These are phyloP conservation scores for Stichodactyla helianthus DNA, from an alignment of 64 coral and sea anemone genomes.

Conservation along the genomic window DNA sequence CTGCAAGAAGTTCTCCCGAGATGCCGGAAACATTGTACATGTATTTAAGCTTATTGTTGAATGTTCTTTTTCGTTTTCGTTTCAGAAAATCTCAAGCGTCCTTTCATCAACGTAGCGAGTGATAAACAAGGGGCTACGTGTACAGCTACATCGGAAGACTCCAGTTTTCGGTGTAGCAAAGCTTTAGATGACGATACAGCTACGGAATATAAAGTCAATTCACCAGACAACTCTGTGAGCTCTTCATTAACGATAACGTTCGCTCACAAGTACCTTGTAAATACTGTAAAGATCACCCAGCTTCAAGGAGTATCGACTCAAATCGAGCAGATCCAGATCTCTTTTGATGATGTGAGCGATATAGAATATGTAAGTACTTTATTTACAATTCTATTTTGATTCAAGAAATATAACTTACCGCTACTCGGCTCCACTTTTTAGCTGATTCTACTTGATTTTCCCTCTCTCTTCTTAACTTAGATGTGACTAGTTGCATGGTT, in stretches of 20 bases:
- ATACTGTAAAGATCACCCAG: not conserved
- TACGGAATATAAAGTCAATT: not conserved
- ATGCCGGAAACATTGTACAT: too few relatives aligned
- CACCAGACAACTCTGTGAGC: not conserved
- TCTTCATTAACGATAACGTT: not conserved
- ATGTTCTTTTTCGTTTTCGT: not conserved
- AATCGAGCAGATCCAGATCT: constrained; percentile 11
- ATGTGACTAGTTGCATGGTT: too few relatives aligned
- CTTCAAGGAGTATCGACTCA: not conserved
- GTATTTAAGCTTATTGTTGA: too few relatives aligned
- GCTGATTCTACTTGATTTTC: too few relatives aligned
- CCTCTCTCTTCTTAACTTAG: too few relatives aligned
- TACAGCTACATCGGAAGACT: not conserved
- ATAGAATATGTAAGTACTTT: constrained; percentile 9
- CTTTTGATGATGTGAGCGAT: not conserved
- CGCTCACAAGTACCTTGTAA: not conserved
- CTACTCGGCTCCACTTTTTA: too few relatives aligned
- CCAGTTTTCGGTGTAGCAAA: not conserved
- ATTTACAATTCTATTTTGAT: too few relatives aligned
- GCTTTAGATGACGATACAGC: not conserved
- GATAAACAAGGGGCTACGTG: not conserved
- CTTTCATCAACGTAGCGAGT: constrained; percentile 12
- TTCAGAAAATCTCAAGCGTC: constrained; percentile 8
- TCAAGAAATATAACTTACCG: too few relatives aligned
- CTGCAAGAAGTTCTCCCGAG: too few relatives aligned